A percentile compares a stretch with the other conserved stretches of the same genome.
Conservation (phyloP, 2,888 invertebrate genomes). For the Cerastoderma edule region DNA sequence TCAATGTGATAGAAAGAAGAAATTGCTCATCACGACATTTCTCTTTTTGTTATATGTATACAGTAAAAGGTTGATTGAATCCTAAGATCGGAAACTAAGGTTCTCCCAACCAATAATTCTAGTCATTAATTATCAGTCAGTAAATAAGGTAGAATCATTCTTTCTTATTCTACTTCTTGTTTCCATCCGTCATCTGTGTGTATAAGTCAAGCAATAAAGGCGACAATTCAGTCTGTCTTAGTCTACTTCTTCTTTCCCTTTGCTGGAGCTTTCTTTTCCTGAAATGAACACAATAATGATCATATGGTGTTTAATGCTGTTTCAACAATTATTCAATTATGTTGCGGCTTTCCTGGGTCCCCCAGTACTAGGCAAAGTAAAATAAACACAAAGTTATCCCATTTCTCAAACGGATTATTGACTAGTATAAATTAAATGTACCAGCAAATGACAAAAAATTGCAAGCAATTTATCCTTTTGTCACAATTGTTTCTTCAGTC, state of each 20-base stretch:
- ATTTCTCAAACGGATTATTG: neutral
- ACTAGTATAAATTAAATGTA: neutral
- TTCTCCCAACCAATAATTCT: no score
- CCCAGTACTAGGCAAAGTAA: neutral
- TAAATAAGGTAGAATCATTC: no score
- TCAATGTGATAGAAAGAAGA: no score
- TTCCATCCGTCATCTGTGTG: no score
- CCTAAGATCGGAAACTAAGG: no score
- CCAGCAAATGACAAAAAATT: neutral
- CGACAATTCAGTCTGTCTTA: neutral
- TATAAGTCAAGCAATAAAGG: no score
- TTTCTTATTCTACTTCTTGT: no score
- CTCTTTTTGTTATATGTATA: no score
- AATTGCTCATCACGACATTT: no score
- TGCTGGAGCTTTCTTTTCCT: conserved; percentile 44
- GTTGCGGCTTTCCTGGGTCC: neutral
- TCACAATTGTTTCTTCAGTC: no score
- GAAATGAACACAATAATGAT: conserved; percentile 13
- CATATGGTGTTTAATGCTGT: neutral
- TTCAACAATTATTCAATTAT: neutral
- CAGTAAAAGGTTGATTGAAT: no score
- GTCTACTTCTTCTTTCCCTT: conserved; percentile 49
- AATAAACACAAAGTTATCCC: neutral
- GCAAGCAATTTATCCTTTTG: neutral
- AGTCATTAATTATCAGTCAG: no score